Percentiles rank a stretch among this genome's conserved stretches.
Conservation (phyloP, 2,797 vertebrate genomes). For the Pitangus sulphuratus region DNA sequence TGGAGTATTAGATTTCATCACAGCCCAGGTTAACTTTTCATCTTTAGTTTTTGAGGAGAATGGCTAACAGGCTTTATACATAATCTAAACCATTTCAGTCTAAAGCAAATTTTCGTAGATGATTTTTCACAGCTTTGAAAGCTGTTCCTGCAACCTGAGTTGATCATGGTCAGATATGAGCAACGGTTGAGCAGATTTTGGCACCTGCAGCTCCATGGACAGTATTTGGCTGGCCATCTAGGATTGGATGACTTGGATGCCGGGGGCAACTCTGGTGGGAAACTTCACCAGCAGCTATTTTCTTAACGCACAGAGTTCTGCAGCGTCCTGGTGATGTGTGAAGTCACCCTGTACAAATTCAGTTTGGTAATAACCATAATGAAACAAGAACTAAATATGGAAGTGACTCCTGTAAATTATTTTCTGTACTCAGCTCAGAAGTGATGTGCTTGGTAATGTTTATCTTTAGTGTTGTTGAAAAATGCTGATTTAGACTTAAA, state of each 20-base stretch:
- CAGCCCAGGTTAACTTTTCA: neutral
- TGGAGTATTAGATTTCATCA: neutral
- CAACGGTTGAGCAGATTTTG: neutral
- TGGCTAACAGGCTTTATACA: neutral
- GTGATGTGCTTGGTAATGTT: neutral
- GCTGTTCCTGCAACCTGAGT: neutral
- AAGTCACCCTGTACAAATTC: neutral
- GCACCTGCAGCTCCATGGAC: neutral
- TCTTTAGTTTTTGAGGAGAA: neutral
- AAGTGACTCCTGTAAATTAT: neutral
- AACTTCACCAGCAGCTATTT: neutral
- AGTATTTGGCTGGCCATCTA: neutral
- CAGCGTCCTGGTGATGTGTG: neutral
- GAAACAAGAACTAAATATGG: neutral
- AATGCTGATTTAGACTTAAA: neutral
- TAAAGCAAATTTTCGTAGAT: neutral
- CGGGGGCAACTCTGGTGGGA: neutral
- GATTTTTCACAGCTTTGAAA: neutral
- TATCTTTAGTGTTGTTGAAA: neutral
- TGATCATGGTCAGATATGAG: neutral
- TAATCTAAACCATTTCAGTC: neutral
- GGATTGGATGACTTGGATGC: neutral
- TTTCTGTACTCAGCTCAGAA: neutral
- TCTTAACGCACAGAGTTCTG: accelerated
- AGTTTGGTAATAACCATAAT: neutral